Evolutionary conservation across 2,888 invertebrate genomes (phyloP), one percentile per base, ranked within the genome.

Genomic region (Drosophila parthenogenetica): DNA sequence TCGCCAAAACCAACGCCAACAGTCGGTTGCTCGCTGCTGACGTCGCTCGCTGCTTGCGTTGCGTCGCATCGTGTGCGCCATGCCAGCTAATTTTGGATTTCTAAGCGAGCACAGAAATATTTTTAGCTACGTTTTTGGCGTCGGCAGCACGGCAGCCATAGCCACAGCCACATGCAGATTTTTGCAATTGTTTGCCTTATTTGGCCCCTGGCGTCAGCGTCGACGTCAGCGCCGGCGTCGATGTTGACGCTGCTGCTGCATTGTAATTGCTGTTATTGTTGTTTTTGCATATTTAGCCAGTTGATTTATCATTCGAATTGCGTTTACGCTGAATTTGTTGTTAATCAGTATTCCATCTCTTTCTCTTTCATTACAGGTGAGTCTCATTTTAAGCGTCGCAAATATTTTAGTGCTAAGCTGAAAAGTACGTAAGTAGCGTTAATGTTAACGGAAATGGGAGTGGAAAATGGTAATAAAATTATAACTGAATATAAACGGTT

Each of bases 171-270:
- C 80, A 86, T 83, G 89, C 83, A 83, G 87, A 83, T 83, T 85
- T 88, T 88, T 82, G 83, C 83, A 88, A 86, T 88, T 88, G 88
- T 86, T 83, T 77, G 87, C 87, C 89, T 77, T 83, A 88, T 83
- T 83, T 88, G 83, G 87, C 74, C 50, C 74, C 60, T 42, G 17
- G 49, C 68, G 59, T 67, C 49, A 40, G 50, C 73, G 46, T 32
- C 25, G 22, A 13, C 42, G 42, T 22, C 5, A 14, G 7, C 65
- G 75, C 40, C 42, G 22, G 16, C 76, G 57, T 66, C 35, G 39
- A 25, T 57, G 67, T 42, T 8, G 25, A 46, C 59, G 61, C 50
- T 45, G 22, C 19, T 59, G 57, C 35, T 62, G 55, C 19, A 42
- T 61, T 61, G 39, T 57, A 32, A 62, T 37, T 60, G 46, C 55